Conservation (phyloP, 2,113 vertebrate genomes). For the Equus quagga region DNA sequence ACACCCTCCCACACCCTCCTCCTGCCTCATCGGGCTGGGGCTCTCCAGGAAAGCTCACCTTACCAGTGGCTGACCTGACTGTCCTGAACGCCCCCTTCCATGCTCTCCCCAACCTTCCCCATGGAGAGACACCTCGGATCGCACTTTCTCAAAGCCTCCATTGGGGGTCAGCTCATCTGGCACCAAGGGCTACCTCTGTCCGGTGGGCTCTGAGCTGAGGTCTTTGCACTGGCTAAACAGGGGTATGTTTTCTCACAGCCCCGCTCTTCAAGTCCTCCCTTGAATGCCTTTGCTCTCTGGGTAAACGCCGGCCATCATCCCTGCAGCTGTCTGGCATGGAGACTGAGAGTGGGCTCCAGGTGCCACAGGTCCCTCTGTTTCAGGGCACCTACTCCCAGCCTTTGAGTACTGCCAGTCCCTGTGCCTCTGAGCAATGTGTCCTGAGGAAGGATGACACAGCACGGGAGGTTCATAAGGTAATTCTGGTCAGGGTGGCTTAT, state of each 20-base stretch:
- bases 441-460: not conserved
- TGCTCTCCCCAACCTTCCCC: not conserved
- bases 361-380: not conserved
- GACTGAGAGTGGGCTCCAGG: not conserved
- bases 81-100: accelerated
- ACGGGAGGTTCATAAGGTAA: not conserved
- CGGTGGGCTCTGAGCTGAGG: not conserved
- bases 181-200: not conserved
- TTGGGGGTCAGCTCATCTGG: not conserved
- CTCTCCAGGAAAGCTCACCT: not conserved
- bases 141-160: not conserved
- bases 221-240: not conserved
- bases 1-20: not conserved
- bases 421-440: not conserved
- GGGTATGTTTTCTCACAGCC: no score
- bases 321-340: no score
- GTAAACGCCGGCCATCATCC: not conserved
- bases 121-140: not conserved
- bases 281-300: not conserved
- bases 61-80: not conserved
- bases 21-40: not conserved
- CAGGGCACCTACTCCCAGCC: not conserved
- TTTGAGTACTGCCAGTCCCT: not conserved
- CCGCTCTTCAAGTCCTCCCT: not conserved
- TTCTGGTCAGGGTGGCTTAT: not conserved